Evolutionary conservation across 1,140 invertebrate genomes (phyloP), one percentile per base, ranked within the genome.

Genomic region (Hypsibius dujardini): DNA sequence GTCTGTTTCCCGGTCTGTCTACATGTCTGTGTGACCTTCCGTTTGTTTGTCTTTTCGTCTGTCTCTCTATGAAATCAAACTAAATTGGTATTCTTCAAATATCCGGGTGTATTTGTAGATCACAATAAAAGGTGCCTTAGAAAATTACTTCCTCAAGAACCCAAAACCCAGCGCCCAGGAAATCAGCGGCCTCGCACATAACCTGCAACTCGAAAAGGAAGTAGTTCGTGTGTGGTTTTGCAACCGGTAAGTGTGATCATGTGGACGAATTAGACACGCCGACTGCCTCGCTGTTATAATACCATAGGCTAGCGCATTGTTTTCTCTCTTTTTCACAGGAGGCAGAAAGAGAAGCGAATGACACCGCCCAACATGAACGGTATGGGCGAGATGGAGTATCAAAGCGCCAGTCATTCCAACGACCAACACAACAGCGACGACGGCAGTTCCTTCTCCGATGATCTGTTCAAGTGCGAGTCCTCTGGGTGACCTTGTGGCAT

Each of bases 161-260:
- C 76, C 78, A 1, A 80, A 80, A 75, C 79, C 79, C 2, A 77
- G 76, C 1, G 78, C 79, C 7, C 79, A 79, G 59, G 79, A 79
- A 70, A 79, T 80, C 14, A 72, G 75, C 2, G 69, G 75, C 46
- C 70, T 80, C 14, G 79, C 79, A 1, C 77, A 80, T 69, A 74
- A 70, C 47, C 72, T 80, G 1, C 76, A 77, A 70, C 78, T 80
- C 76, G 79, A 80, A 70, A 79, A 79, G 72, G 79, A 80, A 75
- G 72, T 73, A 7, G 50, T 56, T 56, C 50, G 50, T 56, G 50
- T 56, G 7, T 56, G 50, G 50, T 56, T 56, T 56, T 56, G 50
- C n/a, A 56, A 56, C n/a, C 50, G 50, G n/a, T n/a, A n/a, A 56
- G 7, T 7, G 50, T 7, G n/a, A n/a, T 7, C 7, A n/a, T 7